Conservation (phyloP, 2,888 invertebrate species). For the Caenorhabditis sulstoni region DNA sequence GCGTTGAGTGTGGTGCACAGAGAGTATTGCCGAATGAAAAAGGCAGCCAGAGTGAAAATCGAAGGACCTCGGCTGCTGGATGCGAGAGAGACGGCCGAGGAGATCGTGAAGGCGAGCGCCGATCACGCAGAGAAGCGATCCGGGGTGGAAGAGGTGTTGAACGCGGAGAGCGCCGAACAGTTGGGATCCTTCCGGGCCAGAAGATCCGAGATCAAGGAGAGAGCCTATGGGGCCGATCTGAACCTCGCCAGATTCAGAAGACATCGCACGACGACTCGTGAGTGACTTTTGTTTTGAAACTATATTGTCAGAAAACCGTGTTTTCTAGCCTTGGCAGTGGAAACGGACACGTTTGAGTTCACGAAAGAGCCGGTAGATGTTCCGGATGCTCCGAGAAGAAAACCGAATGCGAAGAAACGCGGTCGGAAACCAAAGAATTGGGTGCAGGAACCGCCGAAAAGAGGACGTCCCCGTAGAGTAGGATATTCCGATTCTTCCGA, state of each 20-base stretch:
- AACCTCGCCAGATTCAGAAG: constrained; percentile 25
- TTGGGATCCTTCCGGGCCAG: too few species aligned
- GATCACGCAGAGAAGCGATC: not conserved
- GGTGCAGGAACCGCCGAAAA: too few species aligned
- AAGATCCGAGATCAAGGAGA: constrained; percentile 31
- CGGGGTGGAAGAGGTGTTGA: constrained; percentile 1
- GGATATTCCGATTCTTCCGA: too few species aligned
- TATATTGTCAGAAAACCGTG: not conserved
- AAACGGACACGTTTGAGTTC: constrained; percentile 18
- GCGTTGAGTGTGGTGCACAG: constrained; percentile 6
- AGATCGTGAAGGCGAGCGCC: not conserved
- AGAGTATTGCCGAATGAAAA: constrained; percentile 9
- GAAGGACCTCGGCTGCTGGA: not conserved
- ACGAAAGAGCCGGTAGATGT: not conserved
- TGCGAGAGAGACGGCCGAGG: not conserved
- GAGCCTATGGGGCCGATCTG: constrained; percentile 30
- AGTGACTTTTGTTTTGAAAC: not conserved
- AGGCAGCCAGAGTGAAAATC: not conserved
- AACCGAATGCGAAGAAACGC: too few species aligned
- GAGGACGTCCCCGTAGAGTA: too few species aligned
- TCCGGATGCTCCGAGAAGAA: not conserved
- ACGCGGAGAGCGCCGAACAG: too few species aligned
- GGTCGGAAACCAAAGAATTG: too few species aligned
- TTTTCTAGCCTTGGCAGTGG: constrained; percentile 18
- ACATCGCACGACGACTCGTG: constrained; percentile 34